Conservation (phyloP, 2,888 invertebrate genomes). For the Eupithecia subfuscata region DNA sequence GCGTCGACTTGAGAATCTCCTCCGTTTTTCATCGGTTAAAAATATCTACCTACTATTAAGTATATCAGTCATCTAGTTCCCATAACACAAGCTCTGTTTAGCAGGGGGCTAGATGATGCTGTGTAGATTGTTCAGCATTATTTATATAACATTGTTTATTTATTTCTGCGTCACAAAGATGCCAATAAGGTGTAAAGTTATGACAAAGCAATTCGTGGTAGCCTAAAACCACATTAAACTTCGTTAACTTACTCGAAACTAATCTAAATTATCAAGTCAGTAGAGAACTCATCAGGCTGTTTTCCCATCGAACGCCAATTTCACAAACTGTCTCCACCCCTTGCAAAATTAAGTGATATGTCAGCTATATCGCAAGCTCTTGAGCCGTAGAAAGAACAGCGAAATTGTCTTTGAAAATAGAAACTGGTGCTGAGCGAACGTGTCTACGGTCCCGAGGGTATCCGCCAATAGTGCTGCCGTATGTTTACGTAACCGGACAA, state of each 20-base stretch:
- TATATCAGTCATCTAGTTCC: too few relatives aligned
- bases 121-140: too few relatives aligned
- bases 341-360: conserved; percentile 63
- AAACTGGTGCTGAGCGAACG: conserved; percentile 72
- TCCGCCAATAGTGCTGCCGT: conserved; percentile 48
- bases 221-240: background rate
- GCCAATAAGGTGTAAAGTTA: background rate
- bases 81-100: too few relatives aligned
- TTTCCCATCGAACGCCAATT: background rate
- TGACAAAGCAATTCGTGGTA: background rate
- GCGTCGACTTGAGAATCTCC: too few relatives aligned
- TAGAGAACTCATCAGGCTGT: background rate
- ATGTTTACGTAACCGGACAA: conserved; percentile 10
- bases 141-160: background rate
- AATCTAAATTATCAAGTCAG: background rate
- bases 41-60: too few relatives aligned
- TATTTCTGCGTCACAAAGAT: background rate
- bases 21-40: too few relatives aligned
- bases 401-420: conserved; percentile 74
- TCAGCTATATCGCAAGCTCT: conserved; percentile 63
- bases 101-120: too few relatives aligned
- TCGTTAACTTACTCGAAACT: background rate
- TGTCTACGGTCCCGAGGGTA: conserved; percentile 69
- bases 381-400: conserved; percentile 63
- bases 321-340: conserved; percentile 1